Conservation (phyloP, 2,888 invertebrate genomes). For the Pantelozetes paolii region DNA sequence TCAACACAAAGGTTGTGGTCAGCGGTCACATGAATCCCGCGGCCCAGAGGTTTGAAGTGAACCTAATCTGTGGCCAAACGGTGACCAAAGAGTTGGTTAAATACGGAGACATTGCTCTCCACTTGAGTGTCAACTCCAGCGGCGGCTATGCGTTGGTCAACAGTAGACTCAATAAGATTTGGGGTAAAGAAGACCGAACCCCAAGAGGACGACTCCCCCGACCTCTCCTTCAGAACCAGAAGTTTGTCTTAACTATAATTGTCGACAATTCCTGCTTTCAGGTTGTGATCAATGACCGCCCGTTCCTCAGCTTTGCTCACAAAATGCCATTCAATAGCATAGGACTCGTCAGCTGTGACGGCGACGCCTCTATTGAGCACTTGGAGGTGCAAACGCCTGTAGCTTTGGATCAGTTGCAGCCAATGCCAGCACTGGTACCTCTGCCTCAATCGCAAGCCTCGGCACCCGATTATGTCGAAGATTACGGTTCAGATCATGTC, state of each 20-base stretch:
- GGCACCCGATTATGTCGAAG: not conserved
- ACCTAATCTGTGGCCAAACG: conserved; percentile 17
- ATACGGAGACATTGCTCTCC: conserved; percentile 37
- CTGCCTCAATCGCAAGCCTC: not conserved
- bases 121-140: conserved; percentile 24
- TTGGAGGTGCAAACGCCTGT: conserved; percentile 18
- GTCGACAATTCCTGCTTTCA: conserved; percentile 24
- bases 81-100: conserved; percentile 37
- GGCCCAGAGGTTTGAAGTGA: conserved; percentile 37
- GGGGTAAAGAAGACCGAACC: conserved; percentile 37
- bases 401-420: not conserved
- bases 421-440: conserved; percentile 15
- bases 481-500: conserved; percentile 25
- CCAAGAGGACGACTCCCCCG: conserved; percentile 34
- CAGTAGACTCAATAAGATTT: conserved; percentile 23
- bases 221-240: conserved; percentile 38
- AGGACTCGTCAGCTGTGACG: conserved; percentile 33
- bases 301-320: conserved; percentile 28
- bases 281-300: conserved; percentile 26
- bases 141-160: conserved; percentile 39
- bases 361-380: conserved; percentile 35
- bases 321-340: conserved; percentile 30
- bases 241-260: not conserved
- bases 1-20: conserved; percentile 10
- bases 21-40: conserved; percentile 33